phyloP scores from a whole-genome alignment of 1,140 invertebrate genomes.

The Zophobas morio region DNA sequence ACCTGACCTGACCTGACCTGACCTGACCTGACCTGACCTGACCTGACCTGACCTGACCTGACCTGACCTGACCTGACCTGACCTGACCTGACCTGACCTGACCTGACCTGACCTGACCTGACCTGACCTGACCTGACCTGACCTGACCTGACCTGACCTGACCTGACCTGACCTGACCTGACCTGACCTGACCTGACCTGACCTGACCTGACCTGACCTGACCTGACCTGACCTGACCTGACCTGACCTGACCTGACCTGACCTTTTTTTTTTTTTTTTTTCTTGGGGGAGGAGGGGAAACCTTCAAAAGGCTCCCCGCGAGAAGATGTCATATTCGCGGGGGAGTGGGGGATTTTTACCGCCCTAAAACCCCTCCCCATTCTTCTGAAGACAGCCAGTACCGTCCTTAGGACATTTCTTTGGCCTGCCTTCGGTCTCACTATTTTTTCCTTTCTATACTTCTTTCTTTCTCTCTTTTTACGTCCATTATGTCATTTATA shows the following conservation, averaged over 20 bases:
- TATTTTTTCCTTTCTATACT: too few relatives aligned
- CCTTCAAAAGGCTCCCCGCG: too few relatives aligned
- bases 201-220: conserved; percentile 59
- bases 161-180: conserved; percentile 57
- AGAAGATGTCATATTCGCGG: too few relatives aligned
- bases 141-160: conserved; percentile 58
- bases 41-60: conserved; percentile 58
- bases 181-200: conserved; percentile 55
- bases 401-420: too few relatives aligned
- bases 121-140: conserved; percentile 59
- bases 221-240: conserved; percentile 58
- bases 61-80: conserved; percentile 57
- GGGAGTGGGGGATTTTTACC: too few relatives aligned
- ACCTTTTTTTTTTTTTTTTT: too few relatives aligned
- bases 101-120: conserved; percentile 59
- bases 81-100: conserved; percentile 60
- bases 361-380: too few relatives aligned
- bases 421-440: too few relatives aligned
- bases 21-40: conserved; percentile 59
- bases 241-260: conserved; percentile 47
- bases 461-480: too few relatives aligned
- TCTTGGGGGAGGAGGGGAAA: too few relatives aligned
- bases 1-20: conserved; percentile 53
- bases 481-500: too few relatives aligned
- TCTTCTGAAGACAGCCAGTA: too few relatives aligned